Percentiles rank a stretch among this genome's conserved stretches.
phyloP scores from a whole-genome alignment of 2,113 vertebrate genomes.

The Indicator indicator region DNA sequence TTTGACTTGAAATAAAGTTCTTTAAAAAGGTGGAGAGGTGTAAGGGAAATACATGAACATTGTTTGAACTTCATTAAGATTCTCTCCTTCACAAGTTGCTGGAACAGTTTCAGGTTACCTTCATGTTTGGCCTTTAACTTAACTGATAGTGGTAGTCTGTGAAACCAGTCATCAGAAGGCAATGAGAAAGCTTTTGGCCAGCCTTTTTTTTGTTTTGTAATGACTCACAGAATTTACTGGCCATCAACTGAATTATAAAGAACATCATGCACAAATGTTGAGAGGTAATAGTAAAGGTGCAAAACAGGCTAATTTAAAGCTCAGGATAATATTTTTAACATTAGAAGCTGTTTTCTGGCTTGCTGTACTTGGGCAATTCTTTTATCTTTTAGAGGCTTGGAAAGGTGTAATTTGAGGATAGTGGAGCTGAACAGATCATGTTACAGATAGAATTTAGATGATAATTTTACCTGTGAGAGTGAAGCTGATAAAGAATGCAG shows the following conservation, averaged over 20 bases:
- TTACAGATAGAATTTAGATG: neutral
- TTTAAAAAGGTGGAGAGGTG: slow-evolving; percentile 3
- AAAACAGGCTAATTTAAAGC: neutral
- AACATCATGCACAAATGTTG: neutral
- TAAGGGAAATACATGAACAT: neutral
- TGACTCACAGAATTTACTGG: neutral
- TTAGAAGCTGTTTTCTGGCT: neutral
- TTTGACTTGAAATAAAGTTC: slow-evolving; percentile 12
- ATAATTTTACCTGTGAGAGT: neutral
- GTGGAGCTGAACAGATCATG: neutral
- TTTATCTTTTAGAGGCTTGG: neutral
- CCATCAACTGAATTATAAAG: neutral
- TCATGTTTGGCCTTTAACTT: slow-evolving; percentile 6
- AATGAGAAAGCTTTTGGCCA: neutral
- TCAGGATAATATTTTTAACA: neutral
- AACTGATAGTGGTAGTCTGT: neutral
- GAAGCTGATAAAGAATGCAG: neutral
- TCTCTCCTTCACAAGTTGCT: neutral
- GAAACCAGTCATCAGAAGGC: neutral
- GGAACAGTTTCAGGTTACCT: slow-evolving; percentile 14
- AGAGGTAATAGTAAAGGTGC: neutral
- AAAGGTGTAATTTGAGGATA: neutral
- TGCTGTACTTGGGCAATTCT: neutral
- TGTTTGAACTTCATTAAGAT: neutral
- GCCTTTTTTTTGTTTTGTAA: neutral